Evolutionary conservation across 2,113 vertebrate genomes (phyloP).

Genomic region (Xyrauchen texanus): DNA sequence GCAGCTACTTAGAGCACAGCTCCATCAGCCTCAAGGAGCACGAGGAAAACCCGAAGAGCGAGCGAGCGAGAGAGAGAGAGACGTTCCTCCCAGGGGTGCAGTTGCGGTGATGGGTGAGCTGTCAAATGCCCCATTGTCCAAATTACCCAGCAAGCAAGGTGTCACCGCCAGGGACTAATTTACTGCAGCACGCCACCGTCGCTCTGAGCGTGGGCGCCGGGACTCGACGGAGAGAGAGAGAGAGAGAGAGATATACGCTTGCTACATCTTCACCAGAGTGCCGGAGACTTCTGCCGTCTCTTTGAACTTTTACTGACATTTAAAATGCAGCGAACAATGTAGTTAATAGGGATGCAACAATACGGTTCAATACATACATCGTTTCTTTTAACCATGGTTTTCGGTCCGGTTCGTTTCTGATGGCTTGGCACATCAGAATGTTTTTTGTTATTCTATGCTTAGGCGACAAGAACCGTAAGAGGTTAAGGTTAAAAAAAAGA

Average conservation of each 20-base stretch:
- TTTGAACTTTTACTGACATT: not conserved
- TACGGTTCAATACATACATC: too few relatives aligned
- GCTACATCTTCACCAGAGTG: not conserved
- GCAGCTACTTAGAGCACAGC: slow-evolving; percentile 76
- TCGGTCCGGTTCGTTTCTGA: too few relatives aligned
- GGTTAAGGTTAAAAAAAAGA: too few relatives aligned
- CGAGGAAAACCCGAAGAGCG: slow-evolving; percentile 59
- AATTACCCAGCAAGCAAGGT: slow-evolving; percentile 76
- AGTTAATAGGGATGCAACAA: too few relatives aligned
- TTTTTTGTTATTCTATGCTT: too few relatives aligned
- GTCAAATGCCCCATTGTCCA: slow-evolving; percentile 87
- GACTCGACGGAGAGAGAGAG: not conserved
- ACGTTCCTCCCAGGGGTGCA: slow-evolving; percentile 73
- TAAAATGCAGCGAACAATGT: not conserved
- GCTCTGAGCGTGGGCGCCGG: slow-evolving; percentile 54
- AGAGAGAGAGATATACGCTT: too few relatives aligned
- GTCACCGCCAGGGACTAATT: slow-evolving; percentile 83
- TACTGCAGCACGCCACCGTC: slow-evolving; percentile 66
- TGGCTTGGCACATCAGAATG: too few relatives aligned
- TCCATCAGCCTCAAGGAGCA: slow-evolving; percentile 65
- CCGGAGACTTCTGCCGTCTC: not conserved
- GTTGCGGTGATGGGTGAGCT: slow-evolving; percentile 80
- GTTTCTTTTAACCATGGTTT: too few relatives aligned
- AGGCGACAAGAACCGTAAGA: too few relatives aligned
- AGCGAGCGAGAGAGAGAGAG: slow-evolving; percentile 60